Evolutionary conservation across 2,113 vertebrate genomes (phyloP), one percentile per base, ranked within the genome.

Genomic region (Xiphophorus maculatus): DNA sequence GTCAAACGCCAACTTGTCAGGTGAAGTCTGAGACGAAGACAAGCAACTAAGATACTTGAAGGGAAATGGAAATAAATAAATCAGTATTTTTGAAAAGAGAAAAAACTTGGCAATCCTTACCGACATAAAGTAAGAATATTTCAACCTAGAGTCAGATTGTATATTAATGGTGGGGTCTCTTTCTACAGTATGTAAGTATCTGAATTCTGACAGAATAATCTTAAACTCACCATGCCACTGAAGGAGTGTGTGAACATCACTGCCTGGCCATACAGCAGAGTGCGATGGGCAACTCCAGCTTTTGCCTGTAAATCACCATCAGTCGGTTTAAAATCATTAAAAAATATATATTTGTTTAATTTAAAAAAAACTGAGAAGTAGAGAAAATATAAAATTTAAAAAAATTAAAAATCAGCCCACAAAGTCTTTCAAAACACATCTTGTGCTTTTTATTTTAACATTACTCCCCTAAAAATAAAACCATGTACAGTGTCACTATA

Each of bases 1-100:
- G 84, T 98, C 97, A 90, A 99, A 99, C 30, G 97, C 96, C 87
- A 99, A 83, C 48, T 98, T 99, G 90, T 99, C 96, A 54, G 95
- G 93, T 32, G 96, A 97, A 17, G 96, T 95, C 33, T 95, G 94
- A 76, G 96, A 97, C 7, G 97, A 96, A 74, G 96, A 95, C 77
- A 99, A 94, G 87, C 97, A 98, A 91, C 97, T 96, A 0, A 99
- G 89, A 86, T 96, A 98, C 97, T 99, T 37, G 12, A 5, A 14
- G 15, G 3, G 5, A 74, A 69, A 67, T 19, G 35, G 60, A 73
- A 54, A 66, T 40, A 66, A 35, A 54, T 54, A 54, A 22, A 58
- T 58, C 22, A 58, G 10, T n/a, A 58, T 58, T 54, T 37, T 54
- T 10, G 51, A 54, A 54, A 54, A 25, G 10, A 54, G 7, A 25